These are phyloP conservation scores for Ceratitis capitata DNA, from an alignment of 1,140 invertebrate species.

Conservation along the genomic window DNA sequence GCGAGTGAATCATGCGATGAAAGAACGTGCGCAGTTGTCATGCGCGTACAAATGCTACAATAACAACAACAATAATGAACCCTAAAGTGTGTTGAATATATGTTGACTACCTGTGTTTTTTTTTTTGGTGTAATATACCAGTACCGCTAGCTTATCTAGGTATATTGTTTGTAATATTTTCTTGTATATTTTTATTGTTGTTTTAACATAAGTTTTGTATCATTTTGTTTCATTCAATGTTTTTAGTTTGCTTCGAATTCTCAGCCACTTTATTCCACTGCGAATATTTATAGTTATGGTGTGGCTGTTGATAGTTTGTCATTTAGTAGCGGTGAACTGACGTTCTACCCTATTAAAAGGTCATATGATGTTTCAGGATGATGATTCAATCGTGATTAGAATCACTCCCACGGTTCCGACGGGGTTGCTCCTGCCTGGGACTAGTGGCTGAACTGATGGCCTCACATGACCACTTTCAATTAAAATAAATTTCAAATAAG, in stretches of 20 bases:
- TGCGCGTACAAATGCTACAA: neutral
- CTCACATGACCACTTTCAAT: conserved; percentile 44
- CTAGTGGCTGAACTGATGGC: conserved; percentile 63
- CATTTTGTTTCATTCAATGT: neutral
- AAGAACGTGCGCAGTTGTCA: neutral
- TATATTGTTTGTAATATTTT: neutral
- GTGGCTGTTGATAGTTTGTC: conserved; percentile 49
- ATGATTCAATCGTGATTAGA: conserved; percentile 62
- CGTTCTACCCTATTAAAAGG: conserved; percentile 65
- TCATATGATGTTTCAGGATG: conserved; percentile 62
- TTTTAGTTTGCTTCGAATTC: conserved; percentile 29
- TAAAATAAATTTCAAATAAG: conserved; percentile 9
- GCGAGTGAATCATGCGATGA: neutral
- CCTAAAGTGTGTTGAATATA: neutral
- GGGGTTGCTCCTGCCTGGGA: conserved; percentile 64
- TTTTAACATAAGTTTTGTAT: too few species aligned
- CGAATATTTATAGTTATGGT: neutral
- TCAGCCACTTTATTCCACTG: conserved; percentile 2
- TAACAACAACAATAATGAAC: too few species aligned
- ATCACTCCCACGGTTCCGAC: conserved; percentile 61
- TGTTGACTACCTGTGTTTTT: neutral
- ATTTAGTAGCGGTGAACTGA: conserved; percentile 64
- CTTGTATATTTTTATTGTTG: neutral
- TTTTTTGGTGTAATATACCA: neutral
- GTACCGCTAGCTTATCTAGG: neutral